phyloP scores from a whole-genome alignment of 2,888 invertebrate species.

The Harpalus rufipes region DNA sequence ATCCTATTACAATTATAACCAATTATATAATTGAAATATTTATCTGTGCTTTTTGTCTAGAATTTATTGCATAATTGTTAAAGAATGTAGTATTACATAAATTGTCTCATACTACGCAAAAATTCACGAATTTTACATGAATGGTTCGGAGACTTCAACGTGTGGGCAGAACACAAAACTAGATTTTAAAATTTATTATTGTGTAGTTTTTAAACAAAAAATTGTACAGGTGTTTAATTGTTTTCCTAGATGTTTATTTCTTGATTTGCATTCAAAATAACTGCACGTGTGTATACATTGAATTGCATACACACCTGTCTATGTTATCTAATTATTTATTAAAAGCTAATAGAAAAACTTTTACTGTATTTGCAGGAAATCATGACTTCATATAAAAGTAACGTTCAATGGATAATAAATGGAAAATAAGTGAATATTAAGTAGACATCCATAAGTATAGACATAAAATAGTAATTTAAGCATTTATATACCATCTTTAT shows the following conservation, averaged over 20 bases:
- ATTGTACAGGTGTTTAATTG: slow-evolving; percentile 45
- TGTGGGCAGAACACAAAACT: slow-evolving; percentile 46
- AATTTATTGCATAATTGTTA: neutral
- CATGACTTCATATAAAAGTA: neutral
- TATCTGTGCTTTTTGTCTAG: neutral
- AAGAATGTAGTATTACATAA: neutral
- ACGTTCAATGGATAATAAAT: neutral
- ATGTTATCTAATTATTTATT: slow-evolving; percentile 3
- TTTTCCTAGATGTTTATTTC: slow-evolving; percentile 9
- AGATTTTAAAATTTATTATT: slow-evolving; percentile 39
- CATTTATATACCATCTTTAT: too few species aligned
- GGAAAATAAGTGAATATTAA: too few species aligned
- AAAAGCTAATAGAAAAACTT: neutral
- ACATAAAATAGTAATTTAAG: too few species aligned
- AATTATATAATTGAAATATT: neutral
- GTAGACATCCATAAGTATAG: too few species aligned
- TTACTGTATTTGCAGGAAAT: neutral
- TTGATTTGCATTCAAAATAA: slow-evolving; percentile 20
- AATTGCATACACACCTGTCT: neutral
- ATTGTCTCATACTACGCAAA: neutral
- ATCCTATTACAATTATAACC: too few species aligned
- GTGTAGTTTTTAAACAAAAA: slow-evolving; percentile 25
- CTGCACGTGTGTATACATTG: slow-evolving; percentile 35
- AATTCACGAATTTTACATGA: neutral
- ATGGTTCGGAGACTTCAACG: slow-evolving; percentile 22